Base-by-base conservation (phyloP, 2,113 vertebrate species). In the Corydoras maculifer region DNA sequence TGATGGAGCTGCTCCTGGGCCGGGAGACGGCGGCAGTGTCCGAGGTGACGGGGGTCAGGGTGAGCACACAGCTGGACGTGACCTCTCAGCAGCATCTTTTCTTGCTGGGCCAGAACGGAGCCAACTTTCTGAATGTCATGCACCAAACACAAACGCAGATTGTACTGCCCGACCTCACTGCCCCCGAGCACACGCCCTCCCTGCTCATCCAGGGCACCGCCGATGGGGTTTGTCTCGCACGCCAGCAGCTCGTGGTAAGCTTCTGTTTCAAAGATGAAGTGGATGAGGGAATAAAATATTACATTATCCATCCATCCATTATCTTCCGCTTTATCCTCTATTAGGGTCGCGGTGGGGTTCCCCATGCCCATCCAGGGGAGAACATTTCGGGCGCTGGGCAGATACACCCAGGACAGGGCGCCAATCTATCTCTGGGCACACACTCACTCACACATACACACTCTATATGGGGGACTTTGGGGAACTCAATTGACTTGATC, bases 61-160 rank as follows among this genome's bases (percentile, higher is more conserved):
- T 91, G 69, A 90, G 80, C 82, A 89, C 84, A 58, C 90, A 91
- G 82, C 81, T 91, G 78, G 90, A 91, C 0, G 85, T 91, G 65
- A 90, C 88, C 59, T 88, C 90, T 49, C 90, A 91, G 83, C 90
- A 91, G 81, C 90, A 91, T 58, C 82, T 91, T 57, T 90, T 91
- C 76, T 79, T 91, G 57, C 65, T 91, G 78, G 90, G 89, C 11
- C 89, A 90, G 74, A 89, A 89, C 0, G 90, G 89, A 9, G 79
- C 85, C 32, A 88, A 90, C 79, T 90, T 90, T 76, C 80, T 90
- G 66, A 87, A 81, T 1, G 85, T 91, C 51, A 90, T 91, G 89
- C 90, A 91, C 70, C 84, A 89, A 82, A 91, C 90, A 3, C 88
- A 90, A 73, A 90, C 90, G 13, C 90, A 91, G 85, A 91, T 91